Conservation (phyloP, 2,797 vertebrate species). For the Oreochromis grahami region DNA sequence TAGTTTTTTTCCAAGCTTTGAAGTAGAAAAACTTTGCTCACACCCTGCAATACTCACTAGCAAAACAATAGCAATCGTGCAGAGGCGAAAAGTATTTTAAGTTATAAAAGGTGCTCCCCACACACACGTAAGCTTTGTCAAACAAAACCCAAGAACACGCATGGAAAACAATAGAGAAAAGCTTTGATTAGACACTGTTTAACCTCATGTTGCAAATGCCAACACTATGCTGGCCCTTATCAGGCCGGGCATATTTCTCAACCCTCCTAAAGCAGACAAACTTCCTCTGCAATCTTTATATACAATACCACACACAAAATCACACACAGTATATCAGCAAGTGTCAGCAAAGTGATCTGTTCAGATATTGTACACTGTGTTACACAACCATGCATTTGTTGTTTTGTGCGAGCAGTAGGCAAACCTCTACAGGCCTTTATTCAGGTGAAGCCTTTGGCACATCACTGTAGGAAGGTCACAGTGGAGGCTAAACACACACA, state of each 20-base stretch:
- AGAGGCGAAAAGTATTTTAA: neutral
- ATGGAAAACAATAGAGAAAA: neutral
- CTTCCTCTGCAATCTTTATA: constrained; percentile 28
- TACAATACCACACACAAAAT: neutral
- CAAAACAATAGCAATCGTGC: neutral
- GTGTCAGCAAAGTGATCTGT: constrained; percentile 1
- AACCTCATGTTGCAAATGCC: neutral
- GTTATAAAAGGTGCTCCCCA: neutral
- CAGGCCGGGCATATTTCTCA: constrained; percentile 14
- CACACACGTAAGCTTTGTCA: neutral
- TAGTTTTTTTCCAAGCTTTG: neutral
- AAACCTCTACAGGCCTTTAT: neutral
- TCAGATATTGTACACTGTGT: constrained; percentile 31
- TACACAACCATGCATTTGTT: constrained; percentile 16
- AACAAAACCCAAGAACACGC: neutral
- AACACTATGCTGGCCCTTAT: constrained; percentile 7
- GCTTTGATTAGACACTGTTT: neutral
- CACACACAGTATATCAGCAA: neutral
- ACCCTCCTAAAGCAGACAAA: constrained; percentile 11
- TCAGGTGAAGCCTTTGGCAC: neutral
- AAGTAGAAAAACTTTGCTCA: neutral
- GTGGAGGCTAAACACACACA: neutral
- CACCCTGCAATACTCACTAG: neutral
- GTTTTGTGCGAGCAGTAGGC: neutral
- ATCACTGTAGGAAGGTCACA: neutral